phyloP scores from a whole-genome alignment of 1,140 invertebrate species.

The Spodoptera litura region DNA sequence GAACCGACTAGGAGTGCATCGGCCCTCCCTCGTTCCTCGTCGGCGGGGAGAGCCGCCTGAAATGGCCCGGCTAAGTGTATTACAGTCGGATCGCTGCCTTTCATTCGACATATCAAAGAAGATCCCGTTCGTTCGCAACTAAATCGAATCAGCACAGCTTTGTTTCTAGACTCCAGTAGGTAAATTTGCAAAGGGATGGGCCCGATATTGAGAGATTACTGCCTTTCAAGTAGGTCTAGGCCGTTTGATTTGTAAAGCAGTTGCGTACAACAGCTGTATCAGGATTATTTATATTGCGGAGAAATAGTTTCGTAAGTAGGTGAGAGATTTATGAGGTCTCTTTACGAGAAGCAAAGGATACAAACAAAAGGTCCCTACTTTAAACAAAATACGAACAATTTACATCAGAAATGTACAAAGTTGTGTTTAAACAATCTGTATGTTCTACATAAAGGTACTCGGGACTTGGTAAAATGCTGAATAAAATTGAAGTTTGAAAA shows the following conservation, averaged over 20 bases:
- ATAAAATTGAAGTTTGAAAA: slow-evolving; percentile 27
- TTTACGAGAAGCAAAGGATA: not conserved
- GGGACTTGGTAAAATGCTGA: not conserved
- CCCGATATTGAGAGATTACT: slow-evolving; percentile 53
- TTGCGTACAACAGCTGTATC: not conserved
- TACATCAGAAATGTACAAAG: not conserved
- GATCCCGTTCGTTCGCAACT: slow-evolving; percentile 75
- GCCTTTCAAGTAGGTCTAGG: slow-evolving; percentile 53
- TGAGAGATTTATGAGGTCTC: not conserved
- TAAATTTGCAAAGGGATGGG: slow-evolving; percentile 64
- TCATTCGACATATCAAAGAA: slow-evolving; percentile 85
- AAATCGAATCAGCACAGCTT: slow-evolving; percentile 82
- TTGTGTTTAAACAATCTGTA: not conserved
- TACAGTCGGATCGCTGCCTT: slow-evolving; percentile 83
- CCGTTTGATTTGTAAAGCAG: slow-evolving; percentile 30
- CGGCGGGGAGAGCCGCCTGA: slow-evolving; percentile 60
- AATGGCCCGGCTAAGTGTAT: slow-evolving; percentile 83
- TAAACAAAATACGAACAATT: not conserved
- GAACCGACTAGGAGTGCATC: slow-evolving; percentile 70
- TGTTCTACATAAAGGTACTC: not conserved
- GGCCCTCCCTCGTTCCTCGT: slow-evolving; percentile 44
- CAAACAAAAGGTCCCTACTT: not conserved
- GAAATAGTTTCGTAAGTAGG: slow-evolving; percentile 9
- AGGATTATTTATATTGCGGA: not conserved
- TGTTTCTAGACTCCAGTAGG: slow-evolving; percentile 75